These are phyloP conservation scores for Lutjanus erythropterus DNA, from an alignment of 2,113 vertebrate species.

Conservation along the genomic window DNA sequence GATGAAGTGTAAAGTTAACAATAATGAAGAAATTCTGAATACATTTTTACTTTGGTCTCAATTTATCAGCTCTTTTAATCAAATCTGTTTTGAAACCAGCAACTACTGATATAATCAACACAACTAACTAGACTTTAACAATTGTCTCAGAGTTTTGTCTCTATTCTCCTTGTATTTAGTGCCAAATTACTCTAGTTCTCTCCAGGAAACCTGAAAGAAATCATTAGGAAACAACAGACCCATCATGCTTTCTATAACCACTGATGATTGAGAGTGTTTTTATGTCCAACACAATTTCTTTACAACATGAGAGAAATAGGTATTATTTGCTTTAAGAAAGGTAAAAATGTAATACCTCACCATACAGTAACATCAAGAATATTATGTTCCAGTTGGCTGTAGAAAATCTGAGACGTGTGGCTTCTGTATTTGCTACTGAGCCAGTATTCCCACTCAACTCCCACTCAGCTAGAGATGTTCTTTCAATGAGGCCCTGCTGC, in stretches of 20 bases:
- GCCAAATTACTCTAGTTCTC: not conserved
- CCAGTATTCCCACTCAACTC: slow-evolving; percentile 68
- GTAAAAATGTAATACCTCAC: slow-evolving; percentile 2
- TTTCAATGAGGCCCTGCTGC: slow-evolving; percentile 40
- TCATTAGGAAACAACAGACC: not conserved
- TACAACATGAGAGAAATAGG: not conserved
- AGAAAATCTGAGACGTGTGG: slow-evolving; percentile 33
- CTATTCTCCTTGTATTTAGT: not conserved
- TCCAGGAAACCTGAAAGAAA: slow-evolving; percentile 11
- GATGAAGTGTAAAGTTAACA: not conserved
- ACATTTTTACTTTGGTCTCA: not conserved
- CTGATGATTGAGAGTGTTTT: not conserved
- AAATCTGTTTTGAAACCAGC: not conserved
- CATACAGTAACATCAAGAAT: slow-evolving; percentile 23
- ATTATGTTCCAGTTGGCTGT: slow-evolving; percentile 35
- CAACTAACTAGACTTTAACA: not conserved
- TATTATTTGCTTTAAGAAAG: not conserved
- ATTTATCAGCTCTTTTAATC: not conserved
- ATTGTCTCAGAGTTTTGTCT: not conserved
- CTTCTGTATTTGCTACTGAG: slow-evolving; percentile 38
- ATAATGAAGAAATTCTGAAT: not conserved
- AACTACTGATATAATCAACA: not conserved
- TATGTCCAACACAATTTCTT: not conserved
- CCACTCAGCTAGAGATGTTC: slow-evolving; percentile 63
- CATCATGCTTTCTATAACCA: not conserved